phyloP scores from a whole-genome alignment of 2,113 vertebrate species.

The Cyprinus carpio region DNA sequence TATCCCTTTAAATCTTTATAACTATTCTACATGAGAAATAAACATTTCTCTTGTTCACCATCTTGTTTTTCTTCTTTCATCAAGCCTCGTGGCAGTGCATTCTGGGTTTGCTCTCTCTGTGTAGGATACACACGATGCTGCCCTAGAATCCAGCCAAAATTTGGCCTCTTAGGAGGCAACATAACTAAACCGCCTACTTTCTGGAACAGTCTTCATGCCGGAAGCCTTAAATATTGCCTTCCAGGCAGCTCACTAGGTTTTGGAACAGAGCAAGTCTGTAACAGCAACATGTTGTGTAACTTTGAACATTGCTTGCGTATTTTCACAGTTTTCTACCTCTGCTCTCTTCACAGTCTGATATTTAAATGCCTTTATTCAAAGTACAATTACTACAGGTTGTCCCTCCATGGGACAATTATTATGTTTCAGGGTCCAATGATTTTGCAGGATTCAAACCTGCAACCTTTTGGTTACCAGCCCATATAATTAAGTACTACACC shows the following conservation, averaged over 20 bases:
- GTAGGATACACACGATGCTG: not conserved
- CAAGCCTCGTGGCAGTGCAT: not conserved
- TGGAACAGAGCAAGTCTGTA: not conserved
- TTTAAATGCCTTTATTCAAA: not conserved
- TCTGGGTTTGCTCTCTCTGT: not conserved
- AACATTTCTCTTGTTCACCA: not conserved
- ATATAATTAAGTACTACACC: not conserved
- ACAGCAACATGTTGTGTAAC: not conserved
- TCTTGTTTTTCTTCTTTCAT: not conserved
- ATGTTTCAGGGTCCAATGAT: not conserved
- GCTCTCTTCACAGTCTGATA: not conserved
- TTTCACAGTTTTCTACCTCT: not conserved
- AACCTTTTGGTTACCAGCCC: not conserved
- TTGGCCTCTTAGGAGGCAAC: not conserved
- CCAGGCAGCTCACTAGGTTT: not conserved
- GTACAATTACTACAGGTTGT: not conserved
- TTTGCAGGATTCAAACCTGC: not conserved
- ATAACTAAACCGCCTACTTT: constrained; percentile 1
- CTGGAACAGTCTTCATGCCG: not conserved
- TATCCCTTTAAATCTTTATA: not conserved
- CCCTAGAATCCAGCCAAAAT: not conserved
- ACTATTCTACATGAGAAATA: not conserved
- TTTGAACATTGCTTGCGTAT: not conserved
- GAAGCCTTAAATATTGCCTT: constrained; percentile 1
- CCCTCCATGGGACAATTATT: not conserved